Evolutionary conservation across 2,113 vertebrate species (phyloP), one percentile per base, ranked within the genome.

Genomic region (Passer montanus): DNA sequence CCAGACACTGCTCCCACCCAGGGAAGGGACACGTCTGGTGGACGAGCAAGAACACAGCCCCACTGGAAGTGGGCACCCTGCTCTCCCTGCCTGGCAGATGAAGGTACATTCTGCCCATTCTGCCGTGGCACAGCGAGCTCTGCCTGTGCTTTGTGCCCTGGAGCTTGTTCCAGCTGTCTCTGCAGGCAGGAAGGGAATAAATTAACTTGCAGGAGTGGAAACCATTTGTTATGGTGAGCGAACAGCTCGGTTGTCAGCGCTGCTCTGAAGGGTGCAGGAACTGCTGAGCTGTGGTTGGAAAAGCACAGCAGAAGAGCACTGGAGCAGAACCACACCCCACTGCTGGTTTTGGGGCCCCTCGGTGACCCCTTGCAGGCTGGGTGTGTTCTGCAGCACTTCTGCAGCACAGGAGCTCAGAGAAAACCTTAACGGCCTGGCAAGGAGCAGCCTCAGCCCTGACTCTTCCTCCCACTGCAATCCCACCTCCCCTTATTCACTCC

Each of bases 181-280:
- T 53, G 70, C 79, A 49, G 3, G 33, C 67, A 83, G 58, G n/a
- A 31, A 59, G 70, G 35, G 39, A 89, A 85, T 17, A 85, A 88
- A 90, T 67, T 20, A 58, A 79, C 76, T 72, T 11, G 76, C 49
- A 79, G 76, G 37, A 52, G 63, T 83, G 76, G 84, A 73, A 93
- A 23, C 39, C 53, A 7, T 59, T 90, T 63, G 83, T 59, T 83
- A 59, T 2, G 7, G 23, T 2, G 49, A 41, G 5, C 2, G 0
- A 60, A 44, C 23, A 33, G 67, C 67, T 49, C 26, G 0, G 58
- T 0, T 59, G 84, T 39, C 86, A 73, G 79, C 5, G 1, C 11
- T 6, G 56, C 70, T 24, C 60, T 0, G 2, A 56, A 6, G 28
- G 58, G 77, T 5, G 3, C 76, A 27, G 33, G 9, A 62, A 53